Percentiles rank a stretch among this genome's conserved stretches.
Conservation (phyloP, 2,113 vertebrate genomes). For the Camelus bactrianus region DNA sequence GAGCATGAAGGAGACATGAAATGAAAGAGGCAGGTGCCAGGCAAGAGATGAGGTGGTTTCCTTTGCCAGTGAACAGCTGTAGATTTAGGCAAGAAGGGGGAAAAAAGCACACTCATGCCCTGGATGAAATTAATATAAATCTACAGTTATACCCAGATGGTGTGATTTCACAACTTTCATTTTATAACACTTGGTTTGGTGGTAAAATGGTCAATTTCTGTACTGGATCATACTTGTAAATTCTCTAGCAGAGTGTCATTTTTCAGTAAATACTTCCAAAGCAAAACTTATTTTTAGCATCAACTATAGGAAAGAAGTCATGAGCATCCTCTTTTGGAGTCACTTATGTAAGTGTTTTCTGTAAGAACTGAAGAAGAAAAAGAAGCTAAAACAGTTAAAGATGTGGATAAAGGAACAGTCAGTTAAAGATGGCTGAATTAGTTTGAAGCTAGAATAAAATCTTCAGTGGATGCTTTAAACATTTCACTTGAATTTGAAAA, state of each 20-base stretch:
- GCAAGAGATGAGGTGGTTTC: neutral
- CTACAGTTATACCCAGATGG: conserved; percentile 75
- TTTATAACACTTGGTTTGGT: conserved; percentile 77
- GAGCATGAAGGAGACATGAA: neutral
- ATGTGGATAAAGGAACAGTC: conserved; percentile 28
- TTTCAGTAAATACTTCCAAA: conserved; percentile 82
- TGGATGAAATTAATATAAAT: conserved; percentile 77
- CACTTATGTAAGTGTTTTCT: conserved; percentile 77
- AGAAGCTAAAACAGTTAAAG: conserved; percentile 41
- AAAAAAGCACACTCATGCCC: conserved; percentile 46
- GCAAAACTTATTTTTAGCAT: conserved; percentile 78
- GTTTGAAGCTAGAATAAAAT: conserved; percentile 7
- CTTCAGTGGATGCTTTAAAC: neutral
- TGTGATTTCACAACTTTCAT: conserved; percentile 80
- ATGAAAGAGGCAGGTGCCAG: neutral
- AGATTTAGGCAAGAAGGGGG: conserved; percentile 13
- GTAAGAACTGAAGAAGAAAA: conserved; percentile 56
- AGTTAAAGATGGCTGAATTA: conserved; percentile 47
- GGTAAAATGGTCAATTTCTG: conserved; percentile 83
- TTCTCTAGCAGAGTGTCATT: conserved; percentile 81
- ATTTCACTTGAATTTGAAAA: neutral
- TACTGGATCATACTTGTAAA: conserved; percentile 81
- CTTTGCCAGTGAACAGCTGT: conserved; percentile 59
- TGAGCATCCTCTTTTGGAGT: conserved; percentile 69
- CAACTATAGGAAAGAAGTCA: conserved; percentile 73